Evolutionary conservation across 2,797 vertebrate genomes (phyloP).

Genomic region (Tiaroga cobitis): DNA sequence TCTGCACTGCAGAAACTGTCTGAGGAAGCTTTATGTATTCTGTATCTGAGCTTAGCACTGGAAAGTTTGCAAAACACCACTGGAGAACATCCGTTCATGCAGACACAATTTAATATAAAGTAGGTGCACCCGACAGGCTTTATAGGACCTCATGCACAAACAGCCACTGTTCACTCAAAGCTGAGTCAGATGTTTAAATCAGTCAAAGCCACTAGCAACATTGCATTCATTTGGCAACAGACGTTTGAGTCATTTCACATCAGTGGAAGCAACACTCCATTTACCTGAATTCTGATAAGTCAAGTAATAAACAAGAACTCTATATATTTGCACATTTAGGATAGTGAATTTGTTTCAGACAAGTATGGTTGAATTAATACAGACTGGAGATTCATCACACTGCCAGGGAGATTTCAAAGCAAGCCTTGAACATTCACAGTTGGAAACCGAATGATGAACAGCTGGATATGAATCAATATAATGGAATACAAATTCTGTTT

Average conservation of each 20-base stretch:
- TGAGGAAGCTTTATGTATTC: neutral
- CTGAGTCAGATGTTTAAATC: constrained; percentile 22
- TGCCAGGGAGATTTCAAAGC: neutral
- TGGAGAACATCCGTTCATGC: neutral
- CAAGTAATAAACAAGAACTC: neutral
- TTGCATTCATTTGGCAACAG: neutral
- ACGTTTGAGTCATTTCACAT: neutral
- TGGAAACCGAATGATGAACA: neutral
- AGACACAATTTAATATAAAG: neutral
- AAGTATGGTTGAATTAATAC: neutral
- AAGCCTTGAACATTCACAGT: neutral
- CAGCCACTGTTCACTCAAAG: neutral
- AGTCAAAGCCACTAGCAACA: neutral
- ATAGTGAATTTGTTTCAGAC: neutral
- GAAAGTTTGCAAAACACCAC: neutral
- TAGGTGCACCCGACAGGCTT: neutral
- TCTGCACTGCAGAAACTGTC: neutral
- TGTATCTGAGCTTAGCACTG: neutral
- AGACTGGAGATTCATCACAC: neutral
- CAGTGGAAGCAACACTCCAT: neutral
- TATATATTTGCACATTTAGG: neutral
- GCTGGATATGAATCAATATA: neutral
- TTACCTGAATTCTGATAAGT: neutral
- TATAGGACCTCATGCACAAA: constrained; percentile 10
- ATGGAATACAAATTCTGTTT: neutral